Base-by-base conservation (phyloP, 2,113 vertebrate species). In the Tetrao urogallus region DNA sequence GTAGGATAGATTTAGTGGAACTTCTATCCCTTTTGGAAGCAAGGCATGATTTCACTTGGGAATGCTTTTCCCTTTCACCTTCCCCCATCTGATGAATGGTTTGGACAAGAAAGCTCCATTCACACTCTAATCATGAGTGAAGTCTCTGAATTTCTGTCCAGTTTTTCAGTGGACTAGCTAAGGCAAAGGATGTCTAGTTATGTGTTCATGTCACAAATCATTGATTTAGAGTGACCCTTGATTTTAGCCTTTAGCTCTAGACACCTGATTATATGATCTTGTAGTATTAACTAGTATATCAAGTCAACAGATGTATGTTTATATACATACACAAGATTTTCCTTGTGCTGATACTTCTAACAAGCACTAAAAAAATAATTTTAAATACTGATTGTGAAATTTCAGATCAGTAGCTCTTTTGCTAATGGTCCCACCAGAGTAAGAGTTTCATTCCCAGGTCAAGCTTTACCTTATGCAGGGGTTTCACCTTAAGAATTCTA, bases 1-100 rank as follows among this genome's bases (percentile, higher is more conserved):
- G 99, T 99, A 98, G 69, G 98, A 89, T 79, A 70, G 43, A 45
- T 58, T 87, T 30, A 42, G 71, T 78, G 13, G 71, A 56, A 92
- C 22, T 73, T 72, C 42, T 54, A 13, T 93, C 38, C 43, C 65
- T 32, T 86, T 75, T 88, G 42, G 19, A 36, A 81, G 64, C 58
- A 74, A 75, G 34, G 45, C 61, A 19, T 32, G 20, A 77, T 43
- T 72, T 83, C 47, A 65, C 5, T 21, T 24, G 89, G 22, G 38
- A 54, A 17, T 48, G 21, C 54, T 8, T 6, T 58, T 67, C 13
- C 13, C 11, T 72, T 57, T 72, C 0, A 0, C 18, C 12, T 88
- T 86, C 7, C 18, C 36, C 5, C 2, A 27, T n/a, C 40, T 87
- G 28, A 42, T 77, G 36, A 85, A 73, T 95, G 60, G 74, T 95